phyloP scores from a whole-genome alignment of 2,888 invertebrate species.

The Stomorhina lunata region DNA sequence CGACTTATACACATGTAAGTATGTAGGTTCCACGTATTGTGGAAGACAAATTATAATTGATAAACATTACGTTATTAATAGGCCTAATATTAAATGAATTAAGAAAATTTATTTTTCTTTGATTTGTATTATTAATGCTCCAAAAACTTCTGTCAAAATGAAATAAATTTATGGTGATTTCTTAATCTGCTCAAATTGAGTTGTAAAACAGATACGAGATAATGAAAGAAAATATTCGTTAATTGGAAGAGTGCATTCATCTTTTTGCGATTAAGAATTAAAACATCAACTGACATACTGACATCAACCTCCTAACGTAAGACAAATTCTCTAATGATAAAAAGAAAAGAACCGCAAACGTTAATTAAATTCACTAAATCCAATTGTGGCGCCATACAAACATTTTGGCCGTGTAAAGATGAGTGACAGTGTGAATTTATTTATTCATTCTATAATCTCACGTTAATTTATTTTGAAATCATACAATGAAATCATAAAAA shows the following conservation, averaged over 20 bases:
- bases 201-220: not conserved
- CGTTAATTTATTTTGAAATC: too few species aligned
- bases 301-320: not conserved
- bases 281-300: not conserved
- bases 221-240: not conserved
- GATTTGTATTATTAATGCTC: slow-evolving; percentile 39
- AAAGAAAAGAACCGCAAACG: not conserved
- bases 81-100: not conserved
- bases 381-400: too few species aligned
- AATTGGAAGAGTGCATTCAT: slow-evolving; percentile 5
- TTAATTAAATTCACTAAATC: not conserved
- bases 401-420: not conserved
- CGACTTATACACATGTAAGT: not conserved
- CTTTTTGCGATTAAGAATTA: not conserved
- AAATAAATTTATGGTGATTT: not conserved
- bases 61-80: too few species aligned
- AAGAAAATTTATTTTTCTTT: not conserved
- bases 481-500: too few species aligned
- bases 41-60: too few species aligned
- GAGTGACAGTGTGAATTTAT: too few species aligned
- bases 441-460: too few species aligned
- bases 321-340: not conserved
- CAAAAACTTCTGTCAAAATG: slow-evolving; percentile 45
- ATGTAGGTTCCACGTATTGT: too few species aligned
- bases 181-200: not conserved